Evolutionary conservation across 2,113 vertebrate species (phyloP).

Genomic region (Hydrolagus affinis): DNA sequence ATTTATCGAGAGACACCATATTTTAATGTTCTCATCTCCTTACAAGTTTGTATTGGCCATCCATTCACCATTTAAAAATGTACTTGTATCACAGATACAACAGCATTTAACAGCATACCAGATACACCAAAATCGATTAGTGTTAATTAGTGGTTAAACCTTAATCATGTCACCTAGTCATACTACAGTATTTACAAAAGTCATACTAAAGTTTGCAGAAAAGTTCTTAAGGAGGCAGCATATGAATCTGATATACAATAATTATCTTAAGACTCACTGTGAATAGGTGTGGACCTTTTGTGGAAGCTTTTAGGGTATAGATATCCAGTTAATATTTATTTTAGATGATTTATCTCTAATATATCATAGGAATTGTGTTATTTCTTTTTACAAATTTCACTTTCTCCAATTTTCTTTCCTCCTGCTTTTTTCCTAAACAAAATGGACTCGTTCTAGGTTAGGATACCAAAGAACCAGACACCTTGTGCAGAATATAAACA

Average conservation of each 20-base stretch:
- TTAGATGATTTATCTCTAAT: no score
- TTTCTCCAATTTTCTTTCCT: no score
- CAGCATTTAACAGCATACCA: no score
- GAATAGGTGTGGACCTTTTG: neutral
- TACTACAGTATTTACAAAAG: no score
- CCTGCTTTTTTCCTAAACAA: no score
- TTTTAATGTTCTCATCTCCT: no score
- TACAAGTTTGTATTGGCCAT: neutral
- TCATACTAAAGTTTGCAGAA: neutral
- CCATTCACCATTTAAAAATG: neutral
- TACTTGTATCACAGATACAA: no score
- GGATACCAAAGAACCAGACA: no score
- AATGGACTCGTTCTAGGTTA: no score
- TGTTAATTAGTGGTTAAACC: constrained; percentile 10
- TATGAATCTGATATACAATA: neutral
- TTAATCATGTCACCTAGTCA: constrained; percentile 17
- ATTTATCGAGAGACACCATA: neutral
- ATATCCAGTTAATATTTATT: neutral
- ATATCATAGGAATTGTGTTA: no score
- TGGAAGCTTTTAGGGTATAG: no score
- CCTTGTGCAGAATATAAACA: no score
- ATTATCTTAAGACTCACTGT: neutral
- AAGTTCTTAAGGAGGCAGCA: neutral
- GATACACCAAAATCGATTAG: neutral
- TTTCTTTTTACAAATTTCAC: neutral